Base-by-base conservation (phyloP, 2,113 vertebrate species). In the Erythrocercus mccallii region DNA sequence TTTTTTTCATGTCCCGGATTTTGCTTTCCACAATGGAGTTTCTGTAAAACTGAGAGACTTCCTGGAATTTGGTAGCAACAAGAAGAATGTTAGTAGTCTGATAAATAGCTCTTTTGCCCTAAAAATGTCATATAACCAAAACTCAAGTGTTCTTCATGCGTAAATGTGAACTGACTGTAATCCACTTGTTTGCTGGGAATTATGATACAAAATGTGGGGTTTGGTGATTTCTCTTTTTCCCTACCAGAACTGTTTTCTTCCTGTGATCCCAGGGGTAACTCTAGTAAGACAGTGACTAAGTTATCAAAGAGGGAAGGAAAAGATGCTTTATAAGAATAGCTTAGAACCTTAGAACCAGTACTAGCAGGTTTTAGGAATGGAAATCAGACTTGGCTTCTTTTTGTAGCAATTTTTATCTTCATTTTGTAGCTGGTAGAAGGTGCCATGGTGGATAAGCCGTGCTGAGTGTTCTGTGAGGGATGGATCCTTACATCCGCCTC, bases 71-170 rank as follows among this genome's bases (percentile, higher is more conserved):
- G 70, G 45, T 62, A 86, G 68, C 51, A 62, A 19, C 23, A 53
- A 62, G 77, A 70, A 31, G 42, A 72, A 65, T n/a, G 47, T 65
- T 91, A 11, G 11, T 68, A 53, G 64, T 45, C 45, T 91, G 47
- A 56, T 88, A 65, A 94, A 53, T 53, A 85, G 38, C 58, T 95
- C 50, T 66, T 65, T 91, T 90, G 90, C 68, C 81, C 81, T 94
- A 48, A 77, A 85, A 86, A 80, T 2, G 71, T 88, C 64, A 66
- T 40, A 8, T 27, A 82, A 65, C 35, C 50, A 47, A 42, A 91
- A 35, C 27, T 73, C 30, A 37, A 3, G 40, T 18, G 45, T 68
- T 48, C 35, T 80, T 47, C 14, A 0, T 40, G 50, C n/a, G 45
- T 69, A 31, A 65, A 80, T 61, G 30, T 89, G 81, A 86, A 12